Conservation (phyloP, 2,888 invertebrate species). For the Diarsia brunnea region DNA sequence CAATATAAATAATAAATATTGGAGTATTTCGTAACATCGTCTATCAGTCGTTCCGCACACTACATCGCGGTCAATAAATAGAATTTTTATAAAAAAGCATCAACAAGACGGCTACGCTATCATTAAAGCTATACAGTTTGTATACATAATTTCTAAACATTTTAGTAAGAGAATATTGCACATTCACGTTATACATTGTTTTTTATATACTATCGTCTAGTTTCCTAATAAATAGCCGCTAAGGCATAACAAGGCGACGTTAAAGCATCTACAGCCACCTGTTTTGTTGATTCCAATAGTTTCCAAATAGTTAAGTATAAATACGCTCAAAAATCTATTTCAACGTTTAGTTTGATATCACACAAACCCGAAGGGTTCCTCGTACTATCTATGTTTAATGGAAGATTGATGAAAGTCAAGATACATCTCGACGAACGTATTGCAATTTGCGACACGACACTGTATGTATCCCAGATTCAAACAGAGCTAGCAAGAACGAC, state of each 20-base stretch:
- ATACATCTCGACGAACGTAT: conserved; percentile 40
- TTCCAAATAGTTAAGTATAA: conserved; percentile 55
- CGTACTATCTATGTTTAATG: conserved; percentile 63
- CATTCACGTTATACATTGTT: conserved; percentile 81
- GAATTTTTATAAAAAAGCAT: conserved; percentile 90
- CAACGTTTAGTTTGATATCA: conserved; percentile 67
- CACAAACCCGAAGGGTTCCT: conserved; percentile 60
- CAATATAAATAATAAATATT: conserved; percentile 87
- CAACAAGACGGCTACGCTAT: conserved; percentile 90
- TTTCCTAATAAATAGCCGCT: conserved; percentile 78
- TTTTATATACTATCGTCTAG: conserved; percentile 70
- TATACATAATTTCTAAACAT: conserved; percentile 89
- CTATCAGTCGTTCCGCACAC: conserved; percentile 88
- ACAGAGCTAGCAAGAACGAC: conserved; percentile 35
- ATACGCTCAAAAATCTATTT: conserved; percentile 63
- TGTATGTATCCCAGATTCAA: conserved; percentile 21
- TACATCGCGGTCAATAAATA: conserved; percentile 88
- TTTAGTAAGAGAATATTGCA: conserved; percentile 90
- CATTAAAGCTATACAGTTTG: conserved; percentile 89
- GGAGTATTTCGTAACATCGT: conserved; percentile 87
- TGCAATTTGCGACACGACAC: conserved; percentile 12
- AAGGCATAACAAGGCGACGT: conserved; percentile 84
- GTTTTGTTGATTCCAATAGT: conserved; percentile 64
- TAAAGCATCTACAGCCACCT: conserved; percentile 79
- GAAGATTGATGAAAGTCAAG: conserved; percentile 62